Percentiles rank a stretch among this genome's conserved stretches.
These are phyloP conservation scores for Rotaria sp. DNA, from an alignment of 2,888 invertebrate species.

Conservation along the genomic window DNA sequence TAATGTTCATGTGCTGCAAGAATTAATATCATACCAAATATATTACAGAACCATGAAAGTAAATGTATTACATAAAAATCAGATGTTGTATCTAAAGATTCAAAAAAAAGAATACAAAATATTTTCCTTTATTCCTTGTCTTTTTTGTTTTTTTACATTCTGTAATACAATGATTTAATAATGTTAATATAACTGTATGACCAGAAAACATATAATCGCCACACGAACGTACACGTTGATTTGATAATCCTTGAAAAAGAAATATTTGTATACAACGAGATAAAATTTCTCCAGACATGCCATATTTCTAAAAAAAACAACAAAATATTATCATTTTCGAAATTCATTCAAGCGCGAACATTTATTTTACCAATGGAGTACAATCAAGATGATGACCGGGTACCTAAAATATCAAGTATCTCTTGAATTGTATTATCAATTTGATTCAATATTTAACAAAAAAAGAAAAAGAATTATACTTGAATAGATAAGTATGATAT, in stretches of 20 bases:
- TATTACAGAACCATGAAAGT: slow-evolving; percentile 91
- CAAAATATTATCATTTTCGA: neutral
- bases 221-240: slow-evolving; percentile 84
- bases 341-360: too few relatives aligned
- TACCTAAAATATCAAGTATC: neutral
- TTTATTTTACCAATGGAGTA: neutral
- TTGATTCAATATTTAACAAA: too few relatives aligned
- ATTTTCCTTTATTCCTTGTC: neutral
- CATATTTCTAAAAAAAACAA: neutral
- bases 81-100: slow-evolving; percentile 74
- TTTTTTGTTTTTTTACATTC: slow-evolving; percentile 70
- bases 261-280: neutral
- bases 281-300: neutral
- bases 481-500: too few relatives aligned
- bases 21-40: slow-evolving; percentile 99
- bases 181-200: slow-evolving; percentile 89
- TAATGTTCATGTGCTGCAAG: slow-evolving; percentile 98
- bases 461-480: too few relatives aligned
- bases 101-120: slow-evolving; percentile 39
- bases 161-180: slow-evolving; percentile 97
- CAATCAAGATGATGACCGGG: slow-evolving; percentile 10
- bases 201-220: slow-evolving; percentile 65
- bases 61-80: slow-evolving; percentile 67
- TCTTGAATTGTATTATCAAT: too few relatives aligned
- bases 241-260: slow-evolving; percentile 31